Base-by-base conservation (phyloP, 1,140 invertebrate genomes). In the Bombus consobrinus region DNA sequence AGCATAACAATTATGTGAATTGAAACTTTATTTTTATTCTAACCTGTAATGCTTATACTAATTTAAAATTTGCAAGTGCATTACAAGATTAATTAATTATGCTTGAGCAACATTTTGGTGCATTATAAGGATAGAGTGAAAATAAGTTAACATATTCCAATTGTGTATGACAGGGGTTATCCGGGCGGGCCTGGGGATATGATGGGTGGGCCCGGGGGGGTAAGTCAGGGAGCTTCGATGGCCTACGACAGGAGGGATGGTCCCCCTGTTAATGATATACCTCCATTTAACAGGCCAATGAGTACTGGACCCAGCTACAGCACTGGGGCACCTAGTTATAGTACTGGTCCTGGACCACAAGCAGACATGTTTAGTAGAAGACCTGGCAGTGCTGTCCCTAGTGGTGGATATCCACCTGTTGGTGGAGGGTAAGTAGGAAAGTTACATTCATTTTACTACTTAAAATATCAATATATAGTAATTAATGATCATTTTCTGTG, bases 361-460 rank as follows among this genome's bases (percentile, higher is more conserved):
- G 91, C 94, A 77, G 95, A 95, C 78, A 95, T 95, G 94, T 95
- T 95, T 83, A 95, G 94, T 87, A 93, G 95, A 91, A 93, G 95
- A 92, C 92, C 95, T 87, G 95, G 94, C 83, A 94, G 93, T 87
- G 88, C 95, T 53, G 95, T 94, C 57, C 92, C 94, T 76, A 92
- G 92, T 90, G 93, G 94, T 89, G 94, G 93, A 87, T 95, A 95
- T 89, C 94, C 94, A 87, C 89, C 92, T 86, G 93, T 94, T 69
- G 91, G 92, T 90, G 94, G 94, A 91, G 94, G 95, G 95, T 95
- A 87, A 93, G 93, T 93, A 57, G 3, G 34, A 59, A 71, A 9
- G 37, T 71, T 62, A 32, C 3, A 25, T 74, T 83, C 3, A 74
- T n/a, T n/a, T 59, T 12, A 72, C 53, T 41, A 25, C 34, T n/a